A percentile compares a stretch with the other conserved stretches of the same genome.
phyloP scores from a whole-genome alignment of 1,140 invertebrate species.

The Bombyx mandarina region DNA sequence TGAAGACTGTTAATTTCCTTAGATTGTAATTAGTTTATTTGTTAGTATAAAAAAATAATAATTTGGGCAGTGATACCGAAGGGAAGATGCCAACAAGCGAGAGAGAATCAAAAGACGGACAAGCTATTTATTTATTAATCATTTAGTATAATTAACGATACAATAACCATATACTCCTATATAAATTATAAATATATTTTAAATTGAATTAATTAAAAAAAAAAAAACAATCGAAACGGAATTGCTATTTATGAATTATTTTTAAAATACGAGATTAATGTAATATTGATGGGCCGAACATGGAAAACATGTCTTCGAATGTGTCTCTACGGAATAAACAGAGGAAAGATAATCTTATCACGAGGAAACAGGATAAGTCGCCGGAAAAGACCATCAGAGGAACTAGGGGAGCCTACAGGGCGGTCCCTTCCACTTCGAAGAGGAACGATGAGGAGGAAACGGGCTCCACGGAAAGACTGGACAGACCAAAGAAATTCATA shows the following conservation, averaged over 20 bases:
- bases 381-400: conserved; percentile 65
- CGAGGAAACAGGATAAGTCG: conserved; percentile 67
- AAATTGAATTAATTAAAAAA: conserved; percentile 6
- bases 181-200: conserved; percentile 2
- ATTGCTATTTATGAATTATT: conserved; percentile 3
- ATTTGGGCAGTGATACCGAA: conserved; percentile 25
- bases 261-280: conserved; percentile 4
- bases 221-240: not conserved
- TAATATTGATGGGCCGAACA: conserved; percentile 42
- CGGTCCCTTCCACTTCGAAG: conserved; percentile 49
- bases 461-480: conserved; percentile 57
- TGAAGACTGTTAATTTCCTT: conserved; percentile 61
- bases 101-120: conserved; percentile 67
- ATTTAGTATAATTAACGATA: conserved; percentile 41
- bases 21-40: conserved; percentile 38
- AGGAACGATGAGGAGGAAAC: conserved; percentile 53
- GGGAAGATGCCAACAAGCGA: conserved; percentile 54
- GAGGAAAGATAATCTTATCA: conserved; percentile 61
- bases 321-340: conserved; percentile 58
- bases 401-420: conserved; percentile 55
- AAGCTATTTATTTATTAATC: conserved; percentile 60
- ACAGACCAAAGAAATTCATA: conserved; percentile 65
- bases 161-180: conserved; percentile 17
- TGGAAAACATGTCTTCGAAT: conserved; percentile 68
- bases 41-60: conserved; percentile 42